Evolutionary conservation across 2,797 vertebrate genomes (phyloP).

Genomic region (Pyrocephalus nanus): DNA sequence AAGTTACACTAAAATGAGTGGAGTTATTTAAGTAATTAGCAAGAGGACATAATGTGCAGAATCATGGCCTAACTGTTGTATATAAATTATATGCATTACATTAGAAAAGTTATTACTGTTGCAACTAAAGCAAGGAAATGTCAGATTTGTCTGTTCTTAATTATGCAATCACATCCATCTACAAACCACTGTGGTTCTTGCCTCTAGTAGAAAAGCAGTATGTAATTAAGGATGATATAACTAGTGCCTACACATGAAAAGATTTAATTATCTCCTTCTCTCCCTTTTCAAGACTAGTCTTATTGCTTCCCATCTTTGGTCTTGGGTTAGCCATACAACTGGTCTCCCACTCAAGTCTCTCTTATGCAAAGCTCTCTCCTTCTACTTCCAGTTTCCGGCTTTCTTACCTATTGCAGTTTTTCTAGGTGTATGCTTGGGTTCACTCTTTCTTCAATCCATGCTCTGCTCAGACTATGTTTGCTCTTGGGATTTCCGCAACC

Average conservation of each 20-base stretch:
- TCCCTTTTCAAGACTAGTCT: not conserved
- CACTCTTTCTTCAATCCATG: not conserved
- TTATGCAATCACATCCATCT: not conserved
- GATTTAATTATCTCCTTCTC: constrained; percentile 8
- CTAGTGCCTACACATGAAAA: not conserved
- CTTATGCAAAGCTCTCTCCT: rapidly evolving
- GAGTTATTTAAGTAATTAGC: not conserved
- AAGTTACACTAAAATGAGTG: not conserved
- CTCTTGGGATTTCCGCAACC: not conserved
- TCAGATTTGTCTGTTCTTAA: not conserved
- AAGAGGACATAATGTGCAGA: not conserved
- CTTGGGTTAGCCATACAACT: not conserved
- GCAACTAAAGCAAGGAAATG: not conserved
- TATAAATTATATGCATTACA: not conserved
- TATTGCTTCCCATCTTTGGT: not conserved
- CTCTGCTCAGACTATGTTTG: not conserved
- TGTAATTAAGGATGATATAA: constrained; percentile 31
- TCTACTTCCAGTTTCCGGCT: not conserved
- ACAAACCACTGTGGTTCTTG: not conserved
- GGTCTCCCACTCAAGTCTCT: not conserved
- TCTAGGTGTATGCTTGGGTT: not conserved
- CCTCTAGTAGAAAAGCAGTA: not conserved
- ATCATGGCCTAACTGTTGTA: not conserved
- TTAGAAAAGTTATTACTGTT: constrained; percentile 10
- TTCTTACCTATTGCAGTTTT: not conserved